phyloP scores from a whole-genome alignment of 1,140 invertebrate species.

The Rhyzopertha dominica region DNA sequence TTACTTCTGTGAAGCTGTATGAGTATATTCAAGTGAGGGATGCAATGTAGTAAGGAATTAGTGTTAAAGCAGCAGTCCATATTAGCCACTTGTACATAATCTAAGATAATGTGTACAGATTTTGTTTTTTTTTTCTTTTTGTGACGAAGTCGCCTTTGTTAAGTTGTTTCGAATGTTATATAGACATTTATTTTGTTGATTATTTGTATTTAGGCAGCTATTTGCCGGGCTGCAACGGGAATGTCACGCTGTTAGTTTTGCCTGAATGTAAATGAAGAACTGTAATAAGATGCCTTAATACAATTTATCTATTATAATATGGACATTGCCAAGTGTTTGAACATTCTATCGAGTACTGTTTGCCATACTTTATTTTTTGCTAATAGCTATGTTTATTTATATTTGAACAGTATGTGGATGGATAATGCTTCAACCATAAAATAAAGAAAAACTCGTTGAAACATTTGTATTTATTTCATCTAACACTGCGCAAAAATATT shows the following conservation, averaged over 20 bases:
- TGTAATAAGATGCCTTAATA: conserved; percentile 30
- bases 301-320: conserved; percentile 6
- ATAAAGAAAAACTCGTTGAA: neutral
- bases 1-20: conserved; percentile 6
- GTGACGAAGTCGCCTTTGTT: conserved; percentile 30
- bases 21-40: conserved; percentile 2
- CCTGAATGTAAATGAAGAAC: conserved; percentile 28
- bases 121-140: no score
- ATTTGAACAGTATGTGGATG: conserved; percentile 36
- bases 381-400: conserved; percentile 24
- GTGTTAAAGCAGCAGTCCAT: no score
- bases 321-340: conserved; percentile 7
- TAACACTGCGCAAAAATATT: neutral
- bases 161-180: conserved; percentile 32
- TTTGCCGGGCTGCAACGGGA: conserved; percentile 26
- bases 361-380: conserved; percentile 23
- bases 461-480: neutral
- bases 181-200: conserved; percentile 37
- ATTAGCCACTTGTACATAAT: conserved; percentile 14
- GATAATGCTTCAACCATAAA: conserved; percentile 13
- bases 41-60: no score
- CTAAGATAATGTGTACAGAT: conserved; percentile 12
- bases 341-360: conserved; percentile 35
- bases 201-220: conserved; percentile 32
- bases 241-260: conserved; percentile 33